Evolutionary conservation across 2,888 invertebrate species (phyloP).

Genomic region (Erebia palarica): DNA sequence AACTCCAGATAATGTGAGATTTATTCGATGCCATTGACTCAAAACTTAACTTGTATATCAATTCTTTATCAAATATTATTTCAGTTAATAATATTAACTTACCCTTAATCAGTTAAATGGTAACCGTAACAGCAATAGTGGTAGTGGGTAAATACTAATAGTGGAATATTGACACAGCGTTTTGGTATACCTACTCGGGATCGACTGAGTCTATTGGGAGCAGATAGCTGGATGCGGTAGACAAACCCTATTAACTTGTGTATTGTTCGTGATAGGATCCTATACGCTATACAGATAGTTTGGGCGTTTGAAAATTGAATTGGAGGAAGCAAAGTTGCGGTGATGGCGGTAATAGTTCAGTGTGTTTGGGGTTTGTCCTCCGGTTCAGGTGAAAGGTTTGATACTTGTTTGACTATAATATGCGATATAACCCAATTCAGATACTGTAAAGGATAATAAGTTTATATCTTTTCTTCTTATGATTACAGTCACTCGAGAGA

Average conservation of each 20-base stretch:
- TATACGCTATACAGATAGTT: conserved; percentile 4
- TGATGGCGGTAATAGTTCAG: not conserved
- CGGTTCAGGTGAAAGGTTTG: too few relatives aligned
- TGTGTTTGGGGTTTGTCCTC: too few relatives aligned
- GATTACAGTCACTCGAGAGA: too few relatives aligned
- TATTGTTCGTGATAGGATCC: conserved; percentile 16
- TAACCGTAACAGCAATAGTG: not conserved
- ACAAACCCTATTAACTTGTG: conserved; percentile 26
- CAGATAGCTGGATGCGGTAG: conserved; percentile 17
- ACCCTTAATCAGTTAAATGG: not conserved
- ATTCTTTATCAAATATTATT: not conserved
- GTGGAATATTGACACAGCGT: conserved; percentile 14
- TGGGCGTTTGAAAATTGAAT: conserved; percentile 11
- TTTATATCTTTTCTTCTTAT: too few relatives aligned
- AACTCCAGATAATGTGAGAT: too few relatives aligned
- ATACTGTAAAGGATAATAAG: too few relatives aligned
- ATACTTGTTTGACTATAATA: too few relatives aligned
- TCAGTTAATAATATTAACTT: not conserved
- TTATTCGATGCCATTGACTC: too few relatives aligned
- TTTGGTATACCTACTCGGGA: conserved; percentile 18
- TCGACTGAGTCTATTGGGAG: conserved; percentile 24
- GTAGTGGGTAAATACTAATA: not conserved
- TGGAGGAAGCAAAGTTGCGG: not conserved
- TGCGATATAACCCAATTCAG: too few relatives aligned
- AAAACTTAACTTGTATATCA: too few relatives aligned